Base-by-base conservation (phyloP, 2,888 invertebrate genomes). In the Syritta pipiens region DNA sequence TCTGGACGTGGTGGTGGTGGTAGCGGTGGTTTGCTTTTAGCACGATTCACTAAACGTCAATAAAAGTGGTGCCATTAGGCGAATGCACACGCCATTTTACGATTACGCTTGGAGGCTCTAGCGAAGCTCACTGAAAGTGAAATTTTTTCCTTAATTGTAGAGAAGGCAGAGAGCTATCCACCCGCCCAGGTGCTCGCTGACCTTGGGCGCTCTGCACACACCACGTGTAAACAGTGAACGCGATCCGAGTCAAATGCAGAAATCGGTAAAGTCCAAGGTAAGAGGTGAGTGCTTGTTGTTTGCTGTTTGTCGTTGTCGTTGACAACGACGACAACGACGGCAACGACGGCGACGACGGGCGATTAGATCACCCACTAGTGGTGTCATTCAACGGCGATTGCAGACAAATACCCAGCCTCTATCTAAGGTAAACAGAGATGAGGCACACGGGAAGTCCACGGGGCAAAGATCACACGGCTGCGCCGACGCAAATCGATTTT, bases 351-450 rank as follows among this genome's bases (percentile, higher is more conserved):
- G n/a, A n/a, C n/a, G n/a, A n/a, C n/a, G n/a, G n/a, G n/a, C 51
- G 76, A 77, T 77, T 77, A 71, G 63, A 49, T 71, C 76, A 71
- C 71, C 71, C 76, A 63, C 76, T 42, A 55, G 57, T 62, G n/a
- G 42, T 62, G 69, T 75, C 75, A 68, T 68, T 55, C 51, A 48
- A 30, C 26, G 20, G 12, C 30, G 26, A 37, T 42, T 30, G 12
- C 22, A 26, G 55, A 10, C 28, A 57, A 28, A 51, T 20, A 57
- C 10, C 20, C 30, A n/a, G 20, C 7, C 30, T 19, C 6, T 49
- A 42, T 48, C 53, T 48, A 26, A n/a, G 19, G 40, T 48, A 65
- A 67, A 68, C 46, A 24, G 67, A 19, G 51, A 60, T 14, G 48
- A 32, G 20, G 55, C 48, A 55, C 40, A 62, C n/a, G 68, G 62